phyloP scores from a whole-genome alignment of 1,140 invertebrate genomes.

The Sinonovacula constricta region DNA sequence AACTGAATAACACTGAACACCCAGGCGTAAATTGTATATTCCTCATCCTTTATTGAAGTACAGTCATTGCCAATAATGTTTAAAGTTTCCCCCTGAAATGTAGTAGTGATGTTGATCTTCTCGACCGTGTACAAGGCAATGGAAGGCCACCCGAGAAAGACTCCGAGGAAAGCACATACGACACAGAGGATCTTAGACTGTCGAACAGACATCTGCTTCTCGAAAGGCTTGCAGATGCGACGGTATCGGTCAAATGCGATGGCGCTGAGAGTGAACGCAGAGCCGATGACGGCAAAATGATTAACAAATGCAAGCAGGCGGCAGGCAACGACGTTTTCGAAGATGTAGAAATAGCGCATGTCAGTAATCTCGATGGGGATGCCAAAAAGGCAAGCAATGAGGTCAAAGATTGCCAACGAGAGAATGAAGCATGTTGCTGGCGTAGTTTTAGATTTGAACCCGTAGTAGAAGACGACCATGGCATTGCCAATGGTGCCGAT shows the following conservation, averaged over 20 bases:
- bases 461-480: constrained; percentile 64
- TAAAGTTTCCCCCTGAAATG: constrained; percentile 9
- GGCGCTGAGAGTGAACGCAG: constrained; percentile 55
- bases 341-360: constrained; percentile 58
- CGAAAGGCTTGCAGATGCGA: constrained; percentile 63
- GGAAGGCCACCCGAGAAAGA: constrained; percentile 37
- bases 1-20: constrained; percentile 39
- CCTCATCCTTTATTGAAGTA: constrained; percentile 31
- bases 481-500: constrained; percentile 63
- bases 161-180: constrained; percentile 14
- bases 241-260: constrained; percentile 67
- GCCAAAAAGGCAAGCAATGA: constrained; percentile 63
- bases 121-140: constrained; percentile 42
- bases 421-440: constrained; percentile 61
- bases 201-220: constrained; percentile 29
- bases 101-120: constrained; percentile 10
- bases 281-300: constrained; percentile 64
- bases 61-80: constrained; percentile 36
- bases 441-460: constrained; percentile 55
- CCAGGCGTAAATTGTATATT: constrained; percentile 12
- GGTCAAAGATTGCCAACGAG: constrained; percentile 59
- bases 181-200: constrained; percentile 18
- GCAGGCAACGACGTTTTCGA: constrained; percentile 56
- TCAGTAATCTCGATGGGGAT: constrained; percentile 64
- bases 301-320: constrained; percentile 61